Conservation (phyloP, 1,140 invertebrate genomes). For the Lordiphosa stackelbergi region DNA sequence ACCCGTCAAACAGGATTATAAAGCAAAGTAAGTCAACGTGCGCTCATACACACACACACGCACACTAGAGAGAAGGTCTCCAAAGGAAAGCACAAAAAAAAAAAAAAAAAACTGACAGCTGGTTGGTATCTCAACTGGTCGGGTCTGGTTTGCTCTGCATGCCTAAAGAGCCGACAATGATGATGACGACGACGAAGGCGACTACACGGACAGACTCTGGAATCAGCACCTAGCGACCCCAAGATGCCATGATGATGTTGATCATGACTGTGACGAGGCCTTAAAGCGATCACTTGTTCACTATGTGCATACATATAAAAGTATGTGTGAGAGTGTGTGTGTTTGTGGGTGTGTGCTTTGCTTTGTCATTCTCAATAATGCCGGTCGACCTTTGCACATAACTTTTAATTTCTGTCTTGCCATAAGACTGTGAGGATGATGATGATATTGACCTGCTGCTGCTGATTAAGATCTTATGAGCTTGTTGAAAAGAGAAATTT, state of each 20-base stretch:
- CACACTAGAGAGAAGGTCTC: constrained; percentile 31
- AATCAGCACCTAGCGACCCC: constrained; percentile 43
- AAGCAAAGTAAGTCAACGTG: constrained; percentile 65
- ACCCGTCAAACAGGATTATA: constrained; percentile 75
- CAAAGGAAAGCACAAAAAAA: constrained; percentile 10
- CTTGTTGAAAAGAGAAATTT: too few relatives aligned
- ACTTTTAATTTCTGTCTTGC: constrained; percentile 3
- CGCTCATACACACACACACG: neutral
- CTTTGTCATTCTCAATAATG: constrained; percentile 34
- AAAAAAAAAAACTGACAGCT: constrained; percentile 56
- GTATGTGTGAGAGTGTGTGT: neutral
- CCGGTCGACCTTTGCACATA: constrained; percentile 36
- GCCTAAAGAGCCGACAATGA: constrained; percentile 29
- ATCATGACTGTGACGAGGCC: constrained; percentile 40
- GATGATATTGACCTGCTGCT: too few relatives aligned
- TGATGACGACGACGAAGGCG: constrained; percentile 16
- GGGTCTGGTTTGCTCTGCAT: constrained; percentile 47
- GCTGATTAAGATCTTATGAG: too few relatives aligned
- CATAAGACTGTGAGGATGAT: too few relatives aligned
- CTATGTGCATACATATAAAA: neutral
- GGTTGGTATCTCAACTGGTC: constrained; percentile 51
- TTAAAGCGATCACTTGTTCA: constrained; percentile 41
- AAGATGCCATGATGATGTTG: constrained; percentile 23
- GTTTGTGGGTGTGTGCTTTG: constrained; percentile 1
- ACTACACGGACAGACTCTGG: constrained; percentile 16